These are phyloP conservation scores for Platyura marginata DNA, from an alignment of 1,140 invertebrate genomes.

Conservation along the genomic window DNA sequence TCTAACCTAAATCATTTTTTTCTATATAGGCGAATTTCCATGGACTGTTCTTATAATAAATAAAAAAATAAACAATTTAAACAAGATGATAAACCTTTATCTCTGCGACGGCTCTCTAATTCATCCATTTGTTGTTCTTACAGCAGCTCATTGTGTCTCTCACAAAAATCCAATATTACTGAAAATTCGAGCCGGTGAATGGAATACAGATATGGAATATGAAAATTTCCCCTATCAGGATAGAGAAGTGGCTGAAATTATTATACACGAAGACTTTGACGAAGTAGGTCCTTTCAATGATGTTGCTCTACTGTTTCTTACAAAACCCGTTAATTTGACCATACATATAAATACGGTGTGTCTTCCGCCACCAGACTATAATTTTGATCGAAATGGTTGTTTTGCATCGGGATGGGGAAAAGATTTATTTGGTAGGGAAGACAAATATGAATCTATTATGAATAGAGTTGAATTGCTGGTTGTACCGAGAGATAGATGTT, in stretches of 20 bases:
- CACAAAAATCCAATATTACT: conserved; percentile 18
- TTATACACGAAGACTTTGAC: conserved; percentile 26
- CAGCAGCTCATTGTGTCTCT: conserved; percentile 54
- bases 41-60: conserved; percentile 62
- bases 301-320: conserved; percentile 41
- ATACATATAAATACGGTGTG: conserved; percentile 55
- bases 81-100: conserved; percentile 39
- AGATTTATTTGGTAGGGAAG: too few relatives aligned
- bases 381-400: conserved; percentile 30
- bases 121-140: too few relatives aligned
- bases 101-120: too few relatives aligned
- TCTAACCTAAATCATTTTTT: too few relatives aligned
- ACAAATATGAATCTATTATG: too few relatives aligned
- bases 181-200: conserved; percentile 45
- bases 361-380: conserved; percentile 28
- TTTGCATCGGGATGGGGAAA: too few relatives aligned
- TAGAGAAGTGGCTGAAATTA: conserved; percentile 28
- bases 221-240: conserved; percentile 36
- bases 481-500: too few relatives aligned
- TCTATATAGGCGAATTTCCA: conserved; percentile 33
- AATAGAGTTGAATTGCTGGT: too few relatives aligned
- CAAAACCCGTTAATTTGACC: conserved; percentile 29
- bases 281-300: conserved; percentile 41
- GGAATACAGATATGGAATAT: conserved; percentile 14
- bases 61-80: conserved; percentile 24